These are phyloP conservation scores for Calliopsis andreniformis DNA, from an alignment of 1,140 invertebrate genomes.

Conservation along the genomic window DNA sequence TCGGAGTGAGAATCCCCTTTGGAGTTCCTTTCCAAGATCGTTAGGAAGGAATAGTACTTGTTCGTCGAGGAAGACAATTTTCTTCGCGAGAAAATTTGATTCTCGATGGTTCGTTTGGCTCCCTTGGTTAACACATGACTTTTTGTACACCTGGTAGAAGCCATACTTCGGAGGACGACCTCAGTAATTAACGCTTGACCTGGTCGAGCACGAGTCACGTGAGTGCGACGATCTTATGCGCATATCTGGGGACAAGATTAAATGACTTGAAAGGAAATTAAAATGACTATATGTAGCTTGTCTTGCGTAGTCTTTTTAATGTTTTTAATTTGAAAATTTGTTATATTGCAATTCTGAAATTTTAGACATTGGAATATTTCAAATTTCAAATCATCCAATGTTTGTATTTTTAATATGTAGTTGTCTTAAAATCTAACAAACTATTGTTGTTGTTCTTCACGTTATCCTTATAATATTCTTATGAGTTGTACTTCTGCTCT, in stretches of 20 bases:
- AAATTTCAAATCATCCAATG: too few species aligned
- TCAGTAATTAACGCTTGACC: constrained; percentile 19
- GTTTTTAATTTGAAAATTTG: too few species aligned
- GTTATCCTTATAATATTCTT: background rate
- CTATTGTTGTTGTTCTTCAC: constrained; percentile 16
- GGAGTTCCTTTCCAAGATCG: constrained; percentile 4
- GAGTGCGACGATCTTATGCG: background rate
- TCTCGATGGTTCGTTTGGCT: too few species aligned
- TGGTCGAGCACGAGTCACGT: background rate
- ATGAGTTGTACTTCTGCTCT: too few species aligned
- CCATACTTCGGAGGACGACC: background rate
- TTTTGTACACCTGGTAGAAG: background rate
- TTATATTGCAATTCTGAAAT: too few species aligned
- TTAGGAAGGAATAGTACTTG: background rate
- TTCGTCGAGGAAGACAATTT: background rate
- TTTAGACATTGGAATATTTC: too few species aligned
- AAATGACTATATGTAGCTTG: too few species aligned
- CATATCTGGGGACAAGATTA: constrained; percentile 8
- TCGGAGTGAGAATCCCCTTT: background rate
- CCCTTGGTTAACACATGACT: too few species aligned
- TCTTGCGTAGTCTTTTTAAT: too few species aligned
- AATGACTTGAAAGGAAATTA: background rate
- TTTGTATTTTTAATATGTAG: too few species aligned
- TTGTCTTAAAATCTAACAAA: constrained; percentile 8
- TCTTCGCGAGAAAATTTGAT: too few species aligned